Evolutionary conservation across 2,797 vertebrate genomes (phyloP).

Genomic region (Enteromius afrohamiltoni): DNA sequence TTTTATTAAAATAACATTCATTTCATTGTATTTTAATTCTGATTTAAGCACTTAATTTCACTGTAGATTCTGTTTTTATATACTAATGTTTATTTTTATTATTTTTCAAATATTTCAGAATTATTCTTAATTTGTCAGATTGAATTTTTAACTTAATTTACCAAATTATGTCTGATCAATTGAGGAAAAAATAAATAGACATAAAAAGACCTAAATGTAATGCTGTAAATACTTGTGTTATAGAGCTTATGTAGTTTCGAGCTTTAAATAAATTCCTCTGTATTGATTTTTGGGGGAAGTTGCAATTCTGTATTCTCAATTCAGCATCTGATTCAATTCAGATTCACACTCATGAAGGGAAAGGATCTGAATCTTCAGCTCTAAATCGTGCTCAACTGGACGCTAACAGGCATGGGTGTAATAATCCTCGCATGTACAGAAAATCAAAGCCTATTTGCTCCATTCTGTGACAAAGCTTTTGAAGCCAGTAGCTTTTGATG

Average conservation of each 20-base stretch:
- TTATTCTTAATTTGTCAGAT: neutral
- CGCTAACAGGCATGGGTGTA: slow-evolving; percentile 46
- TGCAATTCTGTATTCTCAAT: neutral
- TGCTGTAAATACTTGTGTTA: neutral
- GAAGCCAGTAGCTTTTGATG: slow-evolving; percentile 47
- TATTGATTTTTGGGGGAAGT: neutral
- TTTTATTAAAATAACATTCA: neutral
- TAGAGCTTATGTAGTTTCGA: neutral
- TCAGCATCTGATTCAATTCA: neutral
- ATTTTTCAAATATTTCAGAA: neutral
- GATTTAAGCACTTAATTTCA: neutral
- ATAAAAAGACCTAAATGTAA: neutral
- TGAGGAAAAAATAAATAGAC: neutral
- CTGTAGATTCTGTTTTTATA: neutral
- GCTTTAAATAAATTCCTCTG: neutral
- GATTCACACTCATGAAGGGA: neutral
- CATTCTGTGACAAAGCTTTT: slow-evolving; percentile 40
- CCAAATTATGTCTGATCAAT: neutral
- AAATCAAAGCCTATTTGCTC: slow-evolving; percentile 61
- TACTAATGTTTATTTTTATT: neutral
- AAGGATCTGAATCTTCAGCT: slow-evolving; percentile 52
- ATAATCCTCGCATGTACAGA: slow-evolving; percentile 59
- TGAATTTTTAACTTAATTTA: neutral
- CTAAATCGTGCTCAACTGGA: neutral
- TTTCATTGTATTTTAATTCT: neutral